Evolutionary conservation across 1,140 invertebrate genomes (phyloP), one percentile per base, ranked within the genome.

Genomic region (Nautilus pompilius): DNA sequence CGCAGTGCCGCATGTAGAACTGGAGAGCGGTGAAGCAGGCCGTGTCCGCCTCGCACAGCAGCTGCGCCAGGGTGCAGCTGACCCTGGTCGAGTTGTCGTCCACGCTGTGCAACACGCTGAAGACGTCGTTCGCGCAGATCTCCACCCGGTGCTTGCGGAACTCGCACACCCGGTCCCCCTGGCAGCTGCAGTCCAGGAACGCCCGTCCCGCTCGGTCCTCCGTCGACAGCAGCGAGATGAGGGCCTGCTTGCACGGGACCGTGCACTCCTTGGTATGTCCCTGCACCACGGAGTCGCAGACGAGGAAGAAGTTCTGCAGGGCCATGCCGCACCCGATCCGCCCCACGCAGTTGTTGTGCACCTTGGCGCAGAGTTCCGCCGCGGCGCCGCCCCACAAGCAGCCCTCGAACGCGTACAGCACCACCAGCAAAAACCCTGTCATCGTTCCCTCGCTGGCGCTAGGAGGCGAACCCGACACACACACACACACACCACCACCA

Each of bases 11-110:
- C 28, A 51, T 55, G 63, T 76, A 79, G 62, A 73, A 78, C 6
- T 64, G 48, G 36, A 79, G 58, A 8, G 78, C 78, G 22, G 70
- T 66, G 20, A 67, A 62, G 56, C 78, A 80, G 8, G 71, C 67
- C 8, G 74, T 79, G 63, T 80, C 78, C 8, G 78, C 77, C 57
- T 75, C 73, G 55, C 78, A 80, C 34, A 79, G 67, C 66, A 67
- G 68, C 22, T 61, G 36, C 5, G 78, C 78, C 32, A 79, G 62
- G 4, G 67, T 62, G 60, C 78, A 80, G 30, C 66, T 69, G 28
- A 80, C 63, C 3, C 63, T 29, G 2, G 61, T 58, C 2, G 58
- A 30, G 3, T 65, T 56, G 49, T 72, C 68, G 30, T 69, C 49
- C 0, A 76, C 48, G 22, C 61, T 62, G 17, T 66, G 34, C 62